These are phyloP conservation scores for Jaculus jaculus DNA, from an alignment of 2,113 vertebrate species.

Conservation along the genomic window DNA sequence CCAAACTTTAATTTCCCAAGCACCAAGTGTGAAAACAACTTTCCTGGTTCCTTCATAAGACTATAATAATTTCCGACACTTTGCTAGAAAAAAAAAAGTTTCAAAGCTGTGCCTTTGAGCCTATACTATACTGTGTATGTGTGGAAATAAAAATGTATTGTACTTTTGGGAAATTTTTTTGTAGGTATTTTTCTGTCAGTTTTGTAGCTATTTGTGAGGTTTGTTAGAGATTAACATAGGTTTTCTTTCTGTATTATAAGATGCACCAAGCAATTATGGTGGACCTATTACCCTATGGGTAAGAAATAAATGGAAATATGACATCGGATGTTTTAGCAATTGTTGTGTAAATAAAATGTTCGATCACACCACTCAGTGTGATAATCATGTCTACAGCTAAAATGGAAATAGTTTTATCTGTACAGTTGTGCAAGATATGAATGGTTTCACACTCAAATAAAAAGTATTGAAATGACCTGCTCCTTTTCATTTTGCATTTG, in stretches of 20 bases:
- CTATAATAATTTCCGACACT: conserved; percentile 81
- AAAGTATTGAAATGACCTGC: conserved; percentile 79
- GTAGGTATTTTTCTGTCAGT: conserved; percentile 90
- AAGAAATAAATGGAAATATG: conserved; percentile 98
- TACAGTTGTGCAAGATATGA: conserved; percentile 89
- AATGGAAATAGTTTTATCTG: conserved; percentile 91
- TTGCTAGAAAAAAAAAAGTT: conserved; percentile 83
- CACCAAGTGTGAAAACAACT: conserved; percentile 80
- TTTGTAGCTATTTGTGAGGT: conserved; percentile 93
- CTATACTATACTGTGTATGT: conserved; percentile 88
- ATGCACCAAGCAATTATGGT: conserved; percentile 95
- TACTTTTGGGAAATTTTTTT: conserved; percentile 88
- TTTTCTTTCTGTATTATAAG: conserved; percentile 96
- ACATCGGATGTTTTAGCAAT: conserved; percentile 93
- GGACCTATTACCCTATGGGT: conserved; percentile 99
- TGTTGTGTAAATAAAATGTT: conserved; percentile 99
- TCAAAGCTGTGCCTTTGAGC: conserved; percentile 91
- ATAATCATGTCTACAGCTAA: conserved; percentile 91
- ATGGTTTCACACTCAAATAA: conserved; percentile 90
- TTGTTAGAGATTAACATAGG: conserved; percentile 97
- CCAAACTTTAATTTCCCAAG: conserved; percentile 74
- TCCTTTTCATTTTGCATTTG: conserved; percentile 62
- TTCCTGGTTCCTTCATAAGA: conserved; percentile 78
- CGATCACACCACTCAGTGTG: conserved; percentile 89
- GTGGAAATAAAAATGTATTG: conserved; percentile 87